These are phyloP conservation scores for Troglohyphantes excavatus DNA, from an alignment of 2,888 invertebrate genomes.

Conservation along the genomic window DNA sequence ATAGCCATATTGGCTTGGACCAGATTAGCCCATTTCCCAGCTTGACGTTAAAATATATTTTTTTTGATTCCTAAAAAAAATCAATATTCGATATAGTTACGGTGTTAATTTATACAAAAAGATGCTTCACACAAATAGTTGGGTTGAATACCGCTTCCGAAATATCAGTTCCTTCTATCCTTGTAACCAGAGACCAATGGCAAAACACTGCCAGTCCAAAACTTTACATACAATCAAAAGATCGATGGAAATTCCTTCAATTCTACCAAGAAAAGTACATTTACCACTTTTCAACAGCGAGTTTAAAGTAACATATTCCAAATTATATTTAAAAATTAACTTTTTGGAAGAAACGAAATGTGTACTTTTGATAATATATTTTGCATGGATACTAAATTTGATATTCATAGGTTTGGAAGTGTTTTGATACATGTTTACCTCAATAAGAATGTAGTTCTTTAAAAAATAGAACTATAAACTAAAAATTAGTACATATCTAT, in stretches of 20 bases:
- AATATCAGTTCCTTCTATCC: background rate
- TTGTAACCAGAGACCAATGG: background rate
- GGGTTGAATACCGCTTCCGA: background rate
- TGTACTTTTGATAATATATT: slow-evolving; percentile 69
- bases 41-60: no score
- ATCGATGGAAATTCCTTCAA: background rate
- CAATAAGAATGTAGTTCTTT: slow-evolving; percentile 20
- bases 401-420: slow-evolving; percentile 46
- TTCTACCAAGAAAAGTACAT: background rate
- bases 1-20: no score
- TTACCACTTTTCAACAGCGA: slow-evolving; percentile 5
- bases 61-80: no score
- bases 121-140: no score
- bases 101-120: no score
- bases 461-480: background rate
- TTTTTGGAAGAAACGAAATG: slow-evolving; percentile 21
- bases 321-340: slow-evolving; percentile 30
- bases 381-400: slow-evolving; percentile 66
- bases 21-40: no score
- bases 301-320: slow-evolving; percentile 5
- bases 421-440: slow-evolving; percentile 60
- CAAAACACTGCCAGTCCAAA: background rate
- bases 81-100: no score
- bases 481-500: background rate
- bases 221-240: background rate